Evolutionary conservation across 2,888 invertebrate species (phyloP), one percentile per base, ranked within the genome.

Genomic region (Mesorhabditis spiculigera): DNA sequence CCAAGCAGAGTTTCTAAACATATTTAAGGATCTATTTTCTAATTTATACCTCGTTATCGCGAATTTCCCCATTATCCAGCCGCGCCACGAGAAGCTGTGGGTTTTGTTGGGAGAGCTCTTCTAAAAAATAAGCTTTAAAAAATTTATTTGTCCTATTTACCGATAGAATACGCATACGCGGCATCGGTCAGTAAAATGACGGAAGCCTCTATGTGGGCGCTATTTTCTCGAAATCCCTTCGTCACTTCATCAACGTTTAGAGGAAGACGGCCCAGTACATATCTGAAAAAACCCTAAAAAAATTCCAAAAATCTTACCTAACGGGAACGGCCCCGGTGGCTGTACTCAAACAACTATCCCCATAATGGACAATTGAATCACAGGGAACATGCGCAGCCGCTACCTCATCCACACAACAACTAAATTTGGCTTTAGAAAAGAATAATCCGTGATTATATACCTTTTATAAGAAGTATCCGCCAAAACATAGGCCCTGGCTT

Each of bases 291-390:
- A 43, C 5, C 13, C 16, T 4, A 16, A 13, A 43, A n/a, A n/a
- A 5, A 16, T 10, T 65, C 13, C 43, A 13, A 64, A 28, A 45
- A 16, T 5, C 83, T 76, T 81, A 87, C 73, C 86, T 78, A 5
- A 93, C 91, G 0, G 94, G 93, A 69, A 95, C 89, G 68, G 91
- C 89, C 0, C 88, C 89, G 13, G 91, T 91, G 41, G 77, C 73
- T 79, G 90, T 89, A 45, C 93, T 92, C 76, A 93, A 91, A 87
- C 97, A 97, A 0, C 92, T 90, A 82, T 91, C 91, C 0, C 96
- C 96, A 87, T 92, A 96, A 87, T 97, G 96, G 69, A 97, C 90
- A 4, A 96, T 88, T 45, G 92, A 91, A 87, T 95, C 93, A 0
- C 92, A 92, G 70, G 90, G 89, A 5, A 93, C 91, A 87, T 96